Evolutionary conservation across 2,888 invertebrate genomes (phyloP), one percentile per base, ranked within the genome.

Genomic region (Leuctra nigra): DNA sequence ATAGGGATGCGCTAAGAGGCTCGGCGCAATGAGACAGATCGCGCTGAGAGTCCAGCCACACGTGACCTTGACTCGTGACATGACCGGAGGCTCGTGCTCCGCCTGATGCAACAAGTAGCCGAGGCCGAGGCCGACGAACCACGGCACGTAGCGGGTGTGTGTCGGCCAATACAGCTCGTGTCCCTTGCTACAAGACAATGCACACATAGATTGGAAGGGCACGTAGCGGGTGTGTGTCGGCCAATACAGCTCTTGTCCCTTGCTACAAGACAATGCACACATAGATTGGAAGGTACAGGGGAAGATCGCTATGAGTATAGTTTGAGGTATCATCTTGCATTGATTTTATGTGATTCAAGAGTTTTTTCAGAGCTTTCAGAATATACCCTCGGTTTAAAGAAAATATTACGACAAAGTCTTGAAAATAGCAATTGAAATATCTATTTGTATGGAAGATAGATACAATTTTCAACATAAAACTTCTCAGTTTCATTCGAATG

Each of bases 21-120:
- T 44, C 4, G 44, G 44, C 44, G 44, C 23, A 7, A 44, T 23
- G 20, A 44, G 44, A 23, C 44, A 44, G 20, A 44, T 44, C 9
- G 23, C 44, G 23, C 44, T 22, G 9, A 44, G 44, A 3, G 44
- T 44, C 44, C 44, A 44, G 23, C 44, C 44, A 2, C 18, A 23
- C 4, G 44, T 20, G 4, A 44, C 44, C 44, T 23, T 16, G 2
- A 3, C 4, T n/a, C 23, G 18, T 9, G 44, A 22, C 44, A 44
- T 44, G 44, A 44, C 7, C n/a, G 44, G 44, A 2, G 44, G 44
- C 23, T 22, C 44, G 44, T 44, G 44, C 44, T 44, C 44, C 6
- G 44, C 44, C n/a, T 44, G 44, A n/a, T 44, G 44, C 22, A 44
- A n/a, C 11, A 23, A 18, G 44, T 44, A 44, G 44, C 44, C 44